Evolutionary conservation across 2,888 invertebrate genomes (phyloP), one percentile per base, ranked within the genome.

Genomic region (Vesta saturnalis): DNA sequence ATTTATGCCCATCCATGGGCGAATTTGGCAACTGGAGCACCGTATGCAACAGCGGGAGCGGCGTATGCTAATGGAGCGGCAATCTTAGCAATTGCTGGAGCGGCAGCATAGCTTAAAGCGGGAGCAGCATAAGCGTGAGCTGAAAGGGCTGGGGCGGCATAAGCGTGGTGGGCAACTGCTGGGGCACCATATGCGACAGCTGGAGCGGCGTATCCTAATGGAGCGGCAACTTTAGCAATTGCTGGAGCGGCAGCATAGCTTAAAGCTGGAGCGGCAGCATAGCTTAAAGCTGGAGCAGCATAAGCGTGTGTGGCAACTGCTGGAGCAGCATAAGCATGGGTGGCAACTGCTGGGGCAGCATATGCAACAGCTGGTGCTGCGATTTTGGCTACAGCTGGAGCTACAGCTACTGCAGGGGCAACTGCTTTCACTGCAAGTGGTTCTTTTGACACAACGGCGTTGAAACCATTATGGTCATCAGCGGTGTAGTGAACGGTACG

Each of bases 401-500:
- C 71, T 15, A 64, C 68, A 15, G 70, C 81, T 56, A 82, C 76
- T 21, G 84, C 83, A 68, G 76, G 74, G 63, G 78, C 76, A 60
- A 78, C 76, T 22, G 80, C 78, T 59, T 80, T 80, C n/a, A 80
- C 77, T 2, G 72, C 75, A 16, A 84, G 84, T n/a, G 85, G 85
- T 74, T 86, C 85, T 46, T 85, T 85, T 67, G 82, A 83, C 0
- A 87, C 87, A 43, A 86, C 77, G 2, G 87, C 87, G 76, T 87
- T 85, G 81, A 87, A 87, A 65, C 87, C 87, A 69, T 80, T 84
- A 73, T 85, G 84, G 14, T 84, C 81, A 76, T 87, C 87, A 21
- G 87, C 85, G 62, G 83, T 83, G 79, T 87, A 87, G 19, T 86
- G 84, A 14, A 87, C 87, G 43, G 83, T 82, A 68, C 87, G 84